Base-by-base conservation (phyloP, 2,113 vertebrate genomes). In the Hirundichthys speculiger region DNA sequence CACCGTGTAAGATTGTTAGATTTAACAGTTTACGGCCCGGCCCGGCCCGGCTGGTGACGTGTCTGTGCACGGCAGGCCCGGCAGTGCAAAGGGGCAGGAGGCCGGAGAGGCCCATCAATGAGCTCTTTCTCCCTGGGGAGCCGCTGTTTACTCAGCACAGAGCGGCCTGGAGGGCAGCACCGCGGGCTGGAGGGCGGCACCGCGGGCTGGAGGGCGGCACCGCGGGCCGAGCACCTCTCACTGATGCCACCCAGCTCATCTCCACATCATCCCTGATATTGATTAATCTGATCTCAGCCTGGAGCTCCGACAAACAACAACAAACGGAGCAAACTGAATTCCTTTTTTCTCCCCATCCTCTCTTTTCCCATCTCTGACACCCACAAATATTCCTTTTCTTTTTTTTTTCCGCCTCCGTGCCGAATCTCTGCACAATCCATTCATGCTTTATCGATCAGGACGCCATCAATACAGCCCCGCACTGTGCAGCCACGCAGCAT, bases 231-330 rank as follows among this genome's bases (percentile, higher is more conserved):
- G 79, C 19, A 75, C 57, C 88, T 66, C 69, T 79, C 86, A 80
- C 73, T 86, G 89, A 91, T 86, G 70, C 88, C 77, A 82, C 82
- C 65, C 49, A 59, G 55, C 80, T 81, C 86, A 82, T 82, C 88
- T 72, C 78, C 84, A 75, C 72, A 39, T 79, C 80, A 85, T 73
- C 73, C 76, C 68, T 77, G 66, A 69, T 86, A 86, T 84, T 85
- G 82, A 90, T 63, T 88, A 80, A 64, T 90, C 90, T 80, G 59
- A 89, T 73, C 88, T 91, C 77, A 92, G 75, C 65, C 74, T 25
- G 78, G 12, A 72, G 80, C 13, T 9, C 52, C 51, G 77, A 39
- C 73, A 57, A 76, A 80, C 88, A 90, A 84, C 52, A 39, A 55
- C 27, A 81, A n/a, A 57, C 3, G 2, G 21, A 25, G 51, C 27